Evolutionary conservation across 1,140 invertebrate species (phyloP), one percentile per base, ranked within the genome.

Genomic region (Hirudo medicinalis): DNA sequence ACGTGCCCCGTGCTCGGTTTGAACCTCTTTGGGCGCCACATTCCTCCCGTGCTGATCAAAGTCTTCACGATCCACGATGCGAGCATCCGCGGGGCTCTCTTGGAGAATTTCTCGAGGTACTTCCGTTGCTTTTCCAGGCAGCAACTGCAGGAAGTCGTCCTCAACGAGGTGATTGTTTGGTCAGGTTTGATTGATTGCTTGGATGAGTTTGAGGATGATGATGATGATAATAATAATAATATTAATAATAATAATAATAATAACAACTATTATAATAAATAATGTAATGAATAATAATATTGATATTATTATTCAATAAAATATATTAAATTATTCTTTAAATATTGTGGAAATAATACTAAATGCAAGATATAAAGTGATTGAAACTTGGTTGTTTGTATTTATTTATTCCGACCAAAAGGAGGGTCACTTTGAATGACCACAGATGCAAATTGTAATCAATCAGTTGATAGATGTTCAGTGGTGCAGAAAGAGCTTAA

Each of bases 41-140:
- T 80, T n/a, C 76, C 78, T 49, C 78, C 78, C 19, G 77, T 77
- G 40, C 68, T 80, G 9, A 75, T 74, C 57, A 76, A 75, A 57
- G 76, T 79, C 13, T 78, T 80, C 72, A 73, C 76, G 54, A 77
- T 79, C 40, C 76, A 76, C 49, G 79, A 80, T 53, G 55, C 71
- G 32, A 75, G 79, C 70, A 77, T 80, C 40, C 74, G 79, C 5
- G 72, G 76, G 43, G 72, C 77, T 20, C 72, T 80, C 19, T 73
- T 80, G 43, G 60, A 73, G 20, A 74, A 79, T 68, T 80, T 80
- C 55, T 60, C 72, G 13, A 55, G 60, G n/a, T 80, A 77, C 73
- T 76, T 74, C 32, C 54, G 75, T 71, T 60, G 77, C 54, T 79
- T 80, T 75, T 75, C 76, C 29, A 74, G 67, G 20, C 71, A 76